These are phyloP conservation scores for Sinocyclocheilus grahami DNA, from an alignment of 2,113 vertebrate genomes.

Conservation along the genomic window DNA sequence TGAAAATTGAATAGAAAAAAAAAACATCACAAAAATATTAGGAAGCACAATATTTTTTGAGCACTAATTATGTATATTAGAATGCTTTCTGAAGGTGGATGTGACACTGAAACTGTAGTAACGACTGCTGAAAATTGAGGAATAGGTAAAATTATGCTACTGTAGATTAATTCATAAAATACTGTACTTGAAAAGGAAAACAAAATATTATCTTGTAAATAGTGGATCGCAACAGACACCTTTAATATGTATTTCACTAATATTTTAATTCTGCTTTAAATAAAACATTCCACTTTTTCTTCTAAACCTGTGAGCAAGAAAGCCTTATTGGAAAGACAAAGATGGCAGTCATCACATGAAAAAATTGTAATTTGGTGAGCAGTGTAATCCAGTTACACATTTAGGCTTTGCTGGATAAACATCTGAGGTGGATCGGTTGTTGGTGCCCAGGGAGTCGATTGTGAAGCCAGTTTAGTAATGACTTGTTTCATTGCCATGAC, in stretches of 20 bases:
- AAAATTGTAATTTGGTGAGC: constrained; percentile 25
- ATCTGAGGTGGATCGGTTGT: constrained; percentile 36
- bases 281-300: background rate
- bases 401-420: constrained; percentile 33
- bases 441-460: constrained; percentile 11
- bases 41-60: no score
- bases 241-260: background rate
- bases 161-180: background rate
- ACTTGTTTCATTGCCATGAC: constrained; percentile 29
- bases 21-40: no score
- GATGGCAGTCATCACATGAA: constrained; percentile 19
- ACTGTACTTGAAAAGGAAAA: background rate
- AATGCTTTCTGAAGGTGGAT: no score
- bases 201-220: background rate
- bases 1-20: background rate
- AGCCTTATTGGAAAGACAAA: constrained; percentile 15
- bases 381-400: constrained; percentile 39
- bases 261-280: background rate
- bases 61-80: no score
- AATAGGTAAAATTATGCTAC: background rate
- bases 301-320: background rate
- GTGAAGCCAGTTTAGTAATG: constrained; percentile 41
- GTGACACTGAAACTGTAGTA: no score
- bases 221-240: background rate
- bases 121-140: background rate